These are phyloP conservation scores for Coleophora deauratella DNA, from an alignment of 2,888 invertebrate genomes.

Conservation along the genomic window DNA sequence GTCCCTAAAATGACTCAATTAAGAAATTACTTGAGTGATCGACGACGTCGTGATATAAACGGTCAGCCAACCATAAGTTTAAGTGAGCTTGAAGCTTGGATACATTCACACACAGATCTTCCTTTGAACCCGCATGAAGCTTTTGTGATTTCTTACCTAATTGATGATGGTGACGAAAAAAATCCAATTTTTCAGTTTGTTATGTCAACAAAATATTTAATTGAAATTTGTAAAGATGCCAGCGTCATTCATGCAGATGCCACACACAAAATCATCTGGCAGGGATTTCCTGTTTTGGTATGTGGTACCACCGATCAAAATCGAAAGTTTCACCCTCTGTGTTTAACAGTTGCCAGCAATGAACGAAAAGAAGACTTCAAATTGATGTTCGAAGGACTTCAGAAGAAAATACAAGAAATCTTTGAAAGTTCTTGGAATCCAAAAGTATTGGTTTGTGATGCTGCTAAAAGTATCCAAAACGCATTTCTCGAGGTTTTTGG, in stretches of 20 bases:
- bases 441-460: slow-evolving; percentile 6
- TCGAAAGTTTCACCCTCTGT: slow-evolving; percentile 6
- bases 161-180: background rate
- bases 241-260: slow-evolving; percentile 7
- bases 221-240: background rate
- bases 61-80: slow-evolving; percentile 3
- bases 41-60: background rate
- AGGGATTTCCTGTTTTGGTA: slow-evolving; percentile 7
- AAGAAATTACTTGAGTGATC: slow-evolving; percentile 2
- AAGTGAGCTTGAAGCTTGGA: slow-evolving; percentile 5
- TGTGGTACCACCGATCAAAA: slow-evolving; percentile 8
- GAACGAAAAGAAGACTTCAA: slow-evolving; percentile 6
- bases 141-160: background rate
- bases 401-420: slow-evolving; percentile 1
- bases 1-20: slow-evolving; percentile 1
- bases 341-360: background rate
- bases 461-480: slow-evolving; percentile 6
- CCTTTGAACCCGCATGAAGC: slow-evolving; percentile 1
- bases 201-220: slow-evolving; percentile 5
- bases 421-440: slow-evolving; percentile 3
- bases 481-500: slow-evolving; percentile 9
- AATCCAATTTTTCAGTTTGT: background rate
- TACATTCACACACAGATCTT: background rate
- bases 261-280: slow-evolving; percentile 9
- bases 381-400: slow-evolving; percentile 2